Evolutionary conservation across 2,888 invertebrate species (phyloP), one percentile per base, ranked within the genome.

Genomic region (Tinea semifulvella): DNA sequence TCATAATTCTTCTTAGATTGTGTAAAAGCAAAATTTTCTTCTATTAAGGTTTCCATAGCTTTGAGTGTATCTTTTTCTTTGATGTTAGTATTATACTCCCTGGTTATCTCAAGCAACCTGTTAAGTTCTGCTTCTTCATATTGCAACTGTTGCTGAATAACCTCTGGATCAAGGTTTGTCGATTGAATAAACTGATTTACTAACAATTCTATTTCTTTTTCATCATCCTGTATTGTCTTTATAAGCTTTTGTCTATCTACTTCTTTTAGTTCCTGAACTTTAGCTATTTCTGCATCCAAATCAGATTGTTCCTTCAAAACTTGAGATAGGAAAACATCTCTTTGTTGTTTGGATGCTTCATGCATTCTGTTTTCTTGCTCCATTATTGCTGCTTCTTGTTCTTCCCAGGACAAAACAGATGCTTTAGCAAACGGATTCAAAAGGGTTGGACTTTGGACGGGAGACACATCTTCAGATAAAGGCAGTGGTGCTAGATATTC

Each of bases 31-130:
- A 84, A 83, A 63, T 91, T 89, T 61, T 89, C 86, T 50, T 85
- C 84, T 36, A 91, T 68, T 27, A 90, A 68, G 55, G 82, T 79
- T 60, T 89, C 84, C 90, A 91, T 91, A 39, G 88, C 87, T 57
- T 79, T 84, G 39, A 91, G 71, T 44, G 90, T 85, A 64, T 91
- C 89, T 57, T 84, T 80, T 62, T 87, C 88, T 51, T 84, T 83
- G 22, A 90, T 66, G 56, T 74, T 77, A 56, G 83, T 83, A 66
- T 84, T 82, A 56, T 84, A 82, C 59, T 81, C 80, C 45, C 74
- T 61, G 13, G 83, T 83, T 47, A 86, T 84, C 48, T 86, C 85
- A 35, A 90, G 65, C 40, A 90, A 57, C 46, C 83, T 76, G 53
- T 88, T 84, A 62, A 89, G 88, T 65, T 90, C 88, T 46, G 81